Evolutionary conservation across 2,113 vertebrate genomes (phyloP), one percentile per base, ranked within the genome.

Genomic region (Petrocephalus microphthalmus): DNA sequence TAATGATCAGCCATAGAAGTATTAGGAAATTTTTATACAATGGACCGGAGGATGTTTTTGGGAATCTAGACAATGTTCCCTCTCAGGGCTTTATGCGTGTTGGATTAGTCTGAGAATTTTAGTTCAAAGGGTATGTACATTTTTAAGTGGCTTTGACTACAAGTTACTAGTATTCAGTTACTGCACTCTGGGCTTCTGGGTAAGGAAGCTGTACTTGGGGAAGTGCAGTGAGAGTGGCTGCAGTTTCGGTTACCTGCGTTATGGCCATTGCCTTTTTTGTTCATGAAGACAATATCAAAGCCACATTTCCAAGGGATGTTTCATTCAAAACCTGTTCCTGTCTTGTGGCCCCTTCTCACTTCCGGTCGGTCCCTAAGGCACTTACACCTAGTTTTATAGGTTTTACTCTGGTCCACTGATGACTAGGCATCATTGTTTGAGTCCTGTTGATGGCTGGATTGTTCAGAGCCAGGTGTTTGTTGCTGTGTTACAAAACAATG

Each of bases 381-480:
- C 22, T 45, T 53, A 17, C 81, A 88, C 83, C 81, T 85, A 85
- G 57, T 85, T 64, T 89, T 89, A 81, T 88, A 85, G 88, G 88
- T 85, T 85, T 25, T 71, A 47, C 60, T 85, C 47, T 64, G 53
- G 78, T 87, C 47, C 45, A 67, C 29, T 15, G 47, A 52, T 84
- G 17, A 64, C 53, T 82, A 49, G 20, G 37, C 37, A 45, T 56
- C 78, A 67, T 15, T 45, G 7, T 25, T 19, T 81, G 67, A 57
- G 54, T 54, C 64, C 42, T 86, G 88, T 64, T 71, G 47, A 86
- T 89, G 57, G 33, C 8, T 53, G 51, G 64, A 74, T 37, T 52
- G 45, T 49, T 53, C 10, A 19, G 22, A 13, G 29, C 74, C 33
- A 56, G 3, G 7, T 88, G 17, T 37, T 45, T 22, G 42, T 52